A percentile compares a stretch with the other conserved stretches of the same genome.
These are phyloP conservation scores for Halichoerus grypus DNA, from an alignment of 2,113 vertebrate species.

Conservation along the genomic window DNA sequence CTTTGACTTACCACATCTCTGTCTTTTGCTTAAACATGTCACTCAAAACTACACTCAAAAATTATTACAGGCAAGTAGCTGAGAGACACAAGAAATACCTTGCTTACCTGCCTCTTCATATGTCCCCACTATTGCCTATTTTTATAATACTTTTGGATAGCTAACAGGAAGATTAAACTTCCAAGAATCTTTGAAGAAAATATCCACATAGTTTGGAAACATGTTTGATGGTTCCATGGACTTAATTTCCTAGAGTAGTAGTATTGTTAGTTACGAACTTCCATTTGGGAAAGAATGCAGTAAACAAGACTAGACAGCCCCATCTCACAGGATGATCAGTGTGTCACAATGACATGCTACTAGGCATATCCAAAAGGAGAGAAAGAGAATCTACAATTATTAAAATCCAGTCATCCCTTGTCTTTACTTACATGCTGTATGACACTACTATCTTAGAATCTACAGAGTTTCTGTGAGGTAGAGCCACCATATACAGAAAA, in stretches of 20 bases:
- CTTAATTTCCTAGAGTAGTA: conserved; percentile 13
- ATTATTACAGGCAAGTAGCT: neutral
- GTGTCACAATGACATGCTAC: neutral
- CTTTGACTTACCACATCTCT: neutral
- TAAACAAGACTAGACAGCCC: neutral
- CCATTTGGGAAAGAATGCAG: neutral
- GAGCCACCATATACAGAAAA: neutral
- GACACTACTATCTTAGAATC: neutral
- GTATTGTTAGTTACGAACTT: neutral
- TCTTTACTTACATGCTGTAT: neutral
- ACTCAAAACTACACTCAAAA: neutral
- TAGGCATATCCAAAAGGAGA: neutral
- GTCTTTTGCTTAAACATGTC: neutral
- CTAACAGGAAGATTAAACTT: conserved; percentile 2
- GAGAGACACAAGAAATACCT: neutral
- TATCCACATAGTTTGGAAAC: conserved; percentile 40
- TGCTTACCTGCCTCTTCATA: neutral
- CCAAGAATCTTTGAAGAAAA: conserved; percentile 54
- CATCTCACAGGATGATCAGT: neutral
- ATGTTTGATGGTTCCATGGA: neutral
- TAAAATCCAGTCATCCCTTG: neutral
- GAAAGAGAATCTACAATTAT: neutral
- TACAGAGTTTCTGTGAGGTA: neutral
- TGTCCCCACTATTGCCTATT: neutral
- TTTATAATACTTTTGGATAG: neutral